A percentile compares a stretch with the other conserved stretches of the same genome.
These are phyloP conservation scores for Zaprionus inermis DNA, from an alignment of 1,140 invertebrate genomes.

Conservation along the genomic window DNA sequence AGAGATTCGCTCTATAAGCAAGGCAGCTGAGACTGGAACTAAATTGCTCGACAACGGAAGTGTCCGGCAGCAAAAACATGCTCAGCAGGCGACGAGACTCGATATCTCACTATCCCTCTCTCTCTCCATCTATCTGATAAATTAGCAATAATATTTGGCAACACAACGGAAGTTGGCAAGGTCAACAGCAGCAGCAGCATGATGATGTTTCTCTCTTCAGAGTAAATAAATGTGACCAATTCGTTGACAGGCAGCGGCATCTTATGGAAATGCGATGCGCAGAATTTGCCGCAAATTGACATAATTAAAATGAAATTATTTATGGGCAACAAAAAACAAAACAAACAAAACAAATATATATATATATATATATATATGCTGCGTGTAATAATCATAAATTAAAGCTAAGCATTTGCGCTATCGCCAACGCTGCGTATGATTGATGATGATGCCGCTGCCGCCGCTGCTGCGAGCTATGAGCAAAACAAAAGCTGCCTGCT, in stretches of 20 bases:
- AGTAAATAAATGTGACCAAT: conserved; percentile 33
- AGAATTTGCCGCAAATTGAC: conserved; percentile 57
- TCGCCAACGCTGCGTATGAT: conserved; percentile 45
- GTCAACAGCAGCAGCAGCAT: conserved; percentile 46
- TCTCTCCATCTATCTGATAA: conserved; percentile 51
- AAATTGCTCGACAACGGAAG: conserved; percentile 75
- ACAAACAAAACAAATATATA: not conserved
- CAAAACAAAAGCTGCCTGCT: conserved; percentile 55
- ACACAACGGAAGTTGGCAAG: conserved; percentile 66
- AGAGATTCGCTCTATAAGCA: conserved; percentile 15
- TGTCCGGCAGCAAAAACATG: conserved; percentile 42
- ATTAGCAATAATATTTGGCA: conserved; percentile 76
- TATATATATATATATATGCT: not conserved
- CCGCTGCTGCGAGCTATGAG: too few relatives aligned
- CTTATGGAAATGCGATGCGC: conserved; percentile 20
- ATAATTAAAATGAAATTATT: conserved; percentile 79
- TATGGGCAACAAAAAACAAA: conserved; percentile 32
- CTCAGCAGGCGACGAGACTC: conserved; percentile 34
- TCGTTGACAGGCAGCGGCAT: conserved; percentile 15
- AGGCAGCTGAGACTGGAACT: conserved; percentile 31
- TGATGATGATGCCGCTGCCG: conserved; percentile 48
- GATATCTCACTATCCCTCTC: conserved; percentile 13
- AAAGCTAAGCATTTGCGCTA: conserved; percentile 39
- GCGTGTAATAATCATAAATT: conserved; percentile 72
- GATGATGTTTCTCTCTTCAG: conserved; percentile 12